Base-by-base conservation (phyloP, 2,113 vertebrate species). In the Oxygymnocypris stewartii region DNA sequence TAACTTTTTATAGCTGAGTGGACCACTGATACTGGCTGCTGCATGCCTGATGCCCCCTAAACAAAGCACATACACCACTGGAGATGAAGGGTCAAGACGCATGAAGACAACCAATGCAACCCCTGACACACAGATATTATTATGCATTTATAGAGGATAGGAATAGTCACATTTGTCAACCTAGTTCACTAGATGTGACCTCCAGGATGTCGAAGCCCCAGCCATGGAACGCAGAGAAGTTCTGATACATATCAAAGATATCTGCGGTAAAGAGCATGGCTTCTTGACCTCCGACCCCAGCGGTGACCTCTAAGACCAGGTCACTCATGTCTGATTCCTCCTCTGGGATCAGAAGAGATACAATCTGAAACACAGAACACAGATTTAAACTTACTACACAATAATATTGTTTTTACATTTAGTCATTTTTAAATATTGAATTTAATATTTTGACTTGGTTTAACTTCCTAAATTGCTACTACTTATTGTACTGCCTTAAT, bases 181-280 rank as follows among this genome's bases (percentile, higher is more conserved):
- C 98, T 93, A 97, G 57, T 87, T 99, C 97, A 92, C 96, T 99
- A 77, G 92, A 91, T 90, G 94, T 94, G 92, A 97, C 95, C 79
- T 97, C 97, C 92, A 99, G 90, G 63, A 94, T 86, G 86, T 98
- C 96, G 91, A 99, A 99, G 87, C 93, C 94, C 98, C 98, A 99
- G 75, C 94, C 94, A 84, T 96, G 96, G 93, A 96, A 95, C 37
- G 94, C 88, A 91, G 98, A 96, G 6, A 97, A 98, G 44, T 94
- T 93, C 89, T 96, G 95, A 90, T 99, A 99, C 98, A 99, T 99
- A 84, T 96, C 94, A 92, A 99, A 98, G 74, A 99, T 91, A 90
- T 99, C 97, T 11, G 95, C 92, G 1, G 96, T 98, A 86, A 99
- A 99, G 63, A 99, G 90, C 98, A 98, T 99, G 78, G 98, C 96